A percentile compares a stretch with the other conserved stretches of the same genome.
Conservation (phyloP, 2,113 vertebrate genomes). For the Theristicus caerulescens region DNA sequence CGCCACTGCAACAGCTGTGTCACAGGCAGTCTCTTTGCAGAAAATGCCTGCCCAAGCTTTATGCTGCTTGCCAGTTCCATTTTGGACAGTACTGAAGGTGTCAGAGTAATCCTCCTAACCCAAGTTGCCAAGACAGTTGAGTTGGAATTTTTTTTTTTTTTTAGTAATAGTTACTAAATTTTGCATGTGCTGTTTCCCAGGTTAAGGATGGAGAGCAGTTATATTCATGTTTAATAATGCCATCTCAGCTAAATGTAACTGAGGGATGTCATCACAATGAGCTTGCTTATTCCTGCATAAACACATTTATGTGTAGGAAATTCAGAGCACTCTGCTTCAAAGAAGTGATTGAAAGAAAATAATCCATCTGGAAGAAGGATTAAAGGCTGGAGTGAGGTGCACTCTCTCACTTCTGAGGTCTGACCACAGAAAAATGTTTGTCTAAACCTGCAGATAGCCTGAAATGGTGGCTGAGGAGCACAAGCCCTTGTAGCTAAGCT, state of each 20-base stretch:
- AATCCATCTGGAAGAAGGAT: neutral
- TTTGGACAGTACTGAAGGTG: neutral
- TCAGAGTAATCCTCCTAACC: neutral
- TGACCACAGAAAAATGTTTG: neutral
- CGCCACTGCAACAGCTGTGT: neutral
- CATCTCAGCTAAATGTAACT: neutral
- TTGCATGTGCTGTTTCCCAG: neutral
- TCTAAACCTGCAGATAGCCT: neutral
- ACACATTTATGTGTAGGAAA: neutral
- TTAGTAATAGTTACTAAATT: neutral
- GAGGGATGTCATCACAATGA: neutral
- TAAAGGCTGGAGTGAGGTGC: neutral
- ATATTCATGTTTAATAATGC: neutral
- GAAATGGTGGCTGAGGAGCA: neutral
- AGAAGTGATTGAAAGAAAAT: neutral
- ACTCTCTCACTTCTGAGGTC: neutral
- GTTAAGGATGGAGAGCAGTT: neutral
- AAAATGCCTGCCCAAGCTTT: neutral
- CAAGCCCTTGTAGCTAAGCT: neutral
- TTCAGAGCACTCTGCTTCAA: neutral
- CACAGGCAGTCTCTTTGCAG: neutral
- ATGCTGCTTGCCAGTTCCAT: neutral
- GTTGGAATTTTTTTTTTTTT: neutral
- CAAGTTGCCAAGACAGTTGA: neutral
- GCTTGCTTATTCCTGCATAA: neutral